Percentiles rank a stretch among this genome's conserved stretches.
phyloP scores from a whole-genome alignment of 2,888 invertebrate genomes.

The Melieria omissa region DNA sequence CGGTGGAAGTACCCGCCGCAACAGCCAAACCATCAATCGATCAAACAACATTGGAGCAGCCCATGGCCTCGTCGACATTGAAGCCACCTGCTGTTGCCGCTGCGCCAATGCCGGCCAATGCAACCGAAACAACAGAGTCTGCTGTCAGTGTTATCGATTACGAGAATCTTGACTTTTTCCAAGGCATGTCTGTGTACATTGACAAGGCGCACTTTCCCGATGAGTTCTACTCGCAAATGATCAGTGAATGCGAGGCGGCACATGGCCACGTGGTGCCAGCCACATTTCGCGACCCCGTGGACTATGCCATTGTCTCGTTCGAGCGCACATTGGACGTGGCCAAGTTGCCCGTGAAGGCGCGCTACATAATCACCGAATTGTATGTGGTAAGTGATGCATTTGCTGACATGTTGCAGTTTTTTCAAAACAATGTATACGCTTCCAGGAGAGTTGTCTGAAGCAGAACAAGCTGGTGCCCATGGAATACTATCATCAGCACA shows the following conservation, averaged over 20 bases:
- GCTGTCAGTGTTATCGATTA: conserved; percentile 55
- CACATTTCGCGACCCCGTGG: conserved; percentile 70
- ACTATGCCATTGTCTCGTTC: conserved; percentile 75
- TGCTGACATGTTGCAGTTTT: not conserved
- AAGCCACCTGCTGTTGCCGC: not conserved
- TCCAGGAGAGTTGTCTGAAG: conserved; percentile 66
- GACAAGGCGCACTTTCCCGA: conserved; percentile 66
- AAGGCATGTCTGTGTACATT: conserved; percentile 62
- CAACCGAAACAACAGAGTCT: conserved; percentile 25
- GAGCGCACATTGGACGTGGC: conserved; percentile 55
- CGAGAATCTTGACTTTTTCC: conserved; percentile 60
- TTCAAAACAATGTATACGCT: conserved; percentile 1
- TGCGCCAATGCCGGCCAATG: not conserved
- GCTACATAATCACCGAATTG: conserved; percentile 61
- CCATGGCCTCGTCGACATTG: conserved; percentile 52
- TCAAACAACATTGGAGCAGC: conserved; percentile 24
- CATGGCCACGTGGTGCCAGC: conserved; percentile 70
- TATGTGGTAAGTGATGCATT: conserved; percentile 56
- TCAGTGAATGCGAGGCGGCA: conserved; percentile 69
- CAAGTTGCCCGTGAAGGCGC: conserved; percentile 55
- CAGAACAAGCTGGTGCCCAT: conserved; percentile 71
- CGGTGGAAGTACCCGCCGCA: conserved; percentile 54
- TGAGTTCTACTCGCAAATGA: conserved; percentile 65
- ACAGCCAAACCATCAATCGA: conserved; percentile 54
- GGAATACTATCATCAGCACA: conserved; percentile 79